Percentiles rank a stretch among this genome's conserved stretches.
Conservation (phyloP, 2,888 invertebrate genomes). For the Baronia brevicornis region DNA sequence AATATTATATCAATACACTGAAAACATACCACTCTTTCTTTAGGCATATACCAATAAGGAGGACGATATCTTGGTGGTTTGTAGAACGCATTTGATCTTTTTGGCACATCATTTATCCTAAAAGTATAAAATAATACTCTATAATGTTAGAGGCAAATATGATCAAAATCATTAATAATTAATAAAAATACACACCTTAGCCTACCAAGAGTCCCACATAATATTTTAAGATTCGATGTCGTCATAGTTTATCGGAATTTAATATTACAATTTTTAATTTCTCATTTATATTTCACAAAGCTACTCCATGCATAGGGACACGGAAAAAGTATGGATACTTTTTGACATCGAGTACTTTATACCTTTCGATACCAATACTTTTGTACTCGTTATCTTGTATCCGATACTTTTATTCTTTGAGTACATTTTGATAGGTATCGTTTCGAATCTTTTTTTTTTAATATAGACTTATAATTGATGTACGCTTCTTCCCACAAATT, state of each 20-base stretch:
- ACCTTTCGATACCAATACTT: too few relatives aligned
- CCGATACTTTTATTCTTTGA: too few relatives aligned
- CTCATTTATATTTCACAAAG: too few relatives aligned
- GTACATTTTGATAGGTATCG: too few relatives aligned
- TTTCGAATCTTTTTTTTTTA: too few relatives aligned
- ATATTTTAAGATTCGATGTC: conserved; percentile 37
- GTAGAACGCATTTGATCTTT: conserved; percentile 31
- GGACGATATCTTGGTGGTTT: conserved; percentile 77
- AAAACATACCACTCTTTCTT: conserved; percentile 78
- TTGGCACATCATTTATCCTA: conserved; percentile 43
- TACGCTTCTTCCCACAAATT: too few relatives aligned
- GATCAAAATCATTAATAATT: not conserved
- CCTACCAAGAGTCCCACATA: conserved; percentile 39
- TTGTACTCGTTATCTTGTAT: too few relatives aligned
- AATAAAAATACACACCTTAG: conserved; percentile 37
- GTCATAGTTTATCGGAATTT: conserved; percentile 29
- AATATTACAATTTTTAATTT: too few relatives aligned
- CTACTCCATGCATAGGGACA: too few relatives aligned
- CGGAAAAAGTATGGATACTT: too few relatives aligned
- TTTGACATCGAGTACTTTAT: too few relatives aligned
- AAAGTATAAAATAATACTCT: conserved; percentile 20
- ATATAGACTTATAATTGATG: too few relatives aligned
- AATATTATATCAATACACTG: conserved; percentile 1
- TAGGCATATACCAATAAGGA: conserved; percentile 83
- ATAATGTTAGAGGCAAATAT: conserved; percentile 4